Evolutionary conservation across 2,113 vertebrate species (phyloP), one percentile per base, ranked within the genome.

Genomic region (Eleginops maclovinus): DNA sequence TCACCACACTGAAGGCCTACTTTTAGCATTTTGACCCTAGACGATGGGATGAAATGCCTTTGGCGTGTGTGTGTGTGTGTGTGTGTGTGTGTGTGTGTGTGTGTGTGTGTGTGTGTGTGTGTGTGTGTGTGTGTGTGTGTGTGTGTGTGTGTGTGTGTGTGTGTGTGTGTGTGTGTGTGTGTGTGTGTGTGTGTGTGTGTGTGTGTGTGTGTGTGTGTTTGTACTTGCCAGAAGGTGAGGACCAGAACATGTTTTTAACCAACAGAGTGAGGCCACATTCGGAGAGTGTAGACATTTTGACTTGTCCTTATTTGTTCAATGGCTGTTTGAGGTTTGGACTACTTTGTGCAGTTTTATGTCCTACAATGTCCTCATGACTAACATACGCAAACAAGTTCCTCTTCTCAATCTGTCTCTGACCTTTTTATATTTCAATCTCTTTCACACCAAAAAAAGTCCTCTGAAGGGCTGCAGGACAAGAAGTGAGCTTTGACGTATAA

Each of bases 341-440:
- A 47, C 51, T 28, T 53, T 56, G 31, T 43, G n/a, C n/a, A 47
- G 53, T 46, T 77, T 74, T 63, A 44, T 63, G 24, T 22, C 53
- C 21, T 26, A 65, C 13, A 77, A 64, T 79, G 50, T 55, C 31
- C 54, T 54, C 4, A 26, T 17, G 21, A 67, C 65, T 62, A 67
- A 76, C 75, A 84, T 63, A 53, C 62, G 21, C 58, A 77, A 75
- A 84, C 61, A 74, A 61, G 61, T 54, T 70, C 21, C 46, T 71
- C 49, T 76, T 40, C 15, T 60, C 41, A 26, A 24, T 64, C 40
- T 17, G 14, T 43, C 46, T 72, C 15, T 65, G 13, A 3, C 19
- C 7, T 53, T 60, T 61, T 49, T 40, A 53, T 40, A 53, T 41
- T 47, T 1, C 43, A 40, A 16, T 26, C 59, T 47, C 47, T 44